Base-by-base conservation (phyloP, 2,888 invertebrate species). In the Sycophila texana region DNA sequence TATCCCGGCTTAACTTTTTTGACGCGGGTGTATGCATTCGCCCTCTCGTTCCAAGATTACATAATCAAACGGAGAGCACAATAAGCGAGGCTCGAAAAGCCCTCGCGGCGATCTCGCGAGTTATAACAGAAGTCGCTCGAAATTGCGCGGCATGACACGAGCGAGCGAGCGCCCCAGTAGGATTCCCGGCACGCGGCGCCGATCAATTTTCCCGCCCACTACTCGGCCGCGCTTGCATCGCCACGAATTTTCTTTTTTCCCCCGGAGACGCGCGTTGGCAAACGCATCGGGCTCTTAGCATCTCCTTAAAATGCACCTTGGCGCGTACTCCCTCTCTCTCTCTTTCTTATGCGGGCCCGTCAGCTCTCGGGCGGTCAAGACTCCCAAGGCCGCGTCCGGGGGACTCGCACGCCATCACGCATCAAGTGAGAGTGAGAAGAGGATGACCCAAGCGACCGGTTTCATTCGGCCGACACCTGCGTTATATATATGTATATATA, bases 401-500 rank as follows among this genome's bases (percentile, higher is more conserved):
- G 47, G 5, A 47, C n/a, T n/a, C 16, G 16, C 10, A 22, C 13
- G 13, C 26, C 26, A 26, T 26, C 3, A 3, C 7, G 22, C 39
- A 63, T n/a, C 39, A 18, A 63, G 63, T 39, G 18, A 63, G 63
- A 39, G n/a, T 13, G 13, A 63, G 49, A 51, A 4, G 30, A 16
- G 47, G 20, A 68, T 68, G 68, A 30, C 68, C 30, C 55, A 55
- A 68, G 58, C 72, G 58, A 66, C 58, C 66, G 60, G 58, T 72
- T 77, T 72, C 63, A 72, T 60, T 58, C 66, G 49, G n/a, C 53
- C 57, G 58, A 57, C 63, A 53, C 39, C 77, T 72, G 65, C 10
- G 1, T 51, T 26, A 26, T 26, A 26, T 1, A 26, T 26, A 26
- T 3, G 3, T 26, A 26, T 26, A 26, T 1, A 26, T 26, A 26